Base-by-base conservation (phyloP, 2,888 invertebrate genomes). In the Pammene fasciana region DNA sequence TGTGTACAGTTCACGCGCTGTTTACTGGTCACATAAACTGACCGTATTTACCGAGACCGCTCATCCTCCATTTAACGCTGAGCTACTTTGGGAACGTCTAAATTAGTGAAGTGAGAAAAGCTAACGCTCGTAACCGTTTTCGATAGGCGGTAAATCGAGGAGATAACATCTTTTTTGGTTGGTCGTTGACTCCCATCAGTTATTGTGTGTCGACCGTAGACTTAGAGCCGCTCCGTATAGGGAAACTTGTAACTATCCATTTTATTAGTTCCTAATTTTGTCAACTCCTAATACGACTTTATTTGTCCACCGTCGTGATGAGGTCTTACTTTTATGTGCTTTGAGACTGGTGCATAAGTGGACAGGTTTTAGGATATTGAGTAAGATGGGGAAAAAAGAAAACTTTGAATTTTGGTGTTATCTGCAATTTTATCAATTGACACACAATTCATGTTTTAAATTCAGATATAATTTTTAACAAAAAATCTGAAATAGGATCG, bases 51-150 rank as follows among this genome's bases (percentile, higher is more conserved):
- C 91, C 80, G 84, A 85, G 85, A 82, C 86, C 88, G 86, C 86
- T 90, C 88, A 90, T 89, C 85, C 84, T 83, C 88, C 86, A 86
- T 87, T 91, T 89, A 91, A 89, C 89, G 82, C 80, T 78, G 86
- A 80, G 89, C 92, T 91, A 91, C 90, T 91, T 90, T 89, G 85
- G 88, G 85, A 88, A 91, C 88, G 86, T 89, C 90, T 90, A 90
- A 90, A 92, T 92, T 92, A 90, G 90, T 89, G 76, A 87, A 88
- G 91, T 90, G 91, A 91, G 90, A 91, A 91, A 90, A 89, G 89
- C 87, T 89, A 86, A 88, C 87, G 88, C 86, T 86, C 86, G 86
- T 89, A 87, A 88, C 86, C 86, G 80, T 84, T 86, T 82, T 82
- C 85, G 85, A 90, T 90, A 82, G 88, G 75, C 84, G 82, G 86